Conservation (phyloP, 35 echinoderm and acorn worm genomes). For the Ophiothrix spiculata region DNA sequence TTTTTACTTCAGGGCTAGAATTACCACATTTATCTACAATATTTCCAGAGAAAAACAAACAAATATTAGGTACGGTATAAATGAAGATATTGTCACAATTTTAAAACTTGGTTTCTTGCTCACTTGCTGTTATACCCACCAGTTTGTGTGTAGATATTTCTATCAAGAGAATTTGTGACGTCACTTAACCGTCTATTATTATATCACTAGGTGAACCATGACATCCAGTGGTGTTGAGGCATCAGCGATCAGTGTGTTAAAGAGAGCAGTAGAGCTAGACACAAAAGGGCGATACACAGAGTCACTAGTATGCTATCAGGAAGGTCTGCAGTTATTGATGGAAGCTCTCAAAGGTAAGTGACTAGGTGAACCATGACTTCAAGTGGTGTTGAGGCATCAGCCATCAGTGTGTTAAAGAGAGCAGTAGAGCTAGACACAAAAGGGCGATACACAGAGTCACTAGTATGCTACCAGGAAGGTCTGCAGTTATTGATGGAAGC, state of each 20-base stretch:
- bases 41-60: too few relatives aligned
- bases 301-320: conserved; percentile 80
- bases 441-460: conserved; percentile 56
- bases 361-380: too few relatives aligned
- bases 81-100: too few relatives aligned
- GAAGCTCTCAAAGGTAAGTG: conserved; percentile 84
- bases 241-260: conserved; percentile 70
- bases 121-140: too few relatives aligned
- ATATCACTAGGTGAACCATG: too few relatives aligned
- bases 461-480: conserved; percentile 93
- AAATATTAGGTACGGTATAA: too few relatives aligned
- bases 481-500: conserved; percentile 86
- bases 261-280: conserved; percentile 84
- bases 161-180: too few relatives aligned
- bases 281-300: conserved; percentile 60
- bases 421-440: conserved; percentile 82
- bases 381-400: conserved; percentile 70
- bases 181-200: too few relatives aligned
- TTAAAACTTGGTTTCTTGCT: too few relatives aligned
- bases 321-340: conserved; percentile 89
- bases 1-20: too few relatives aligned
- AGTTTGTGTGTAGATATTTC: too few relatives aligned
- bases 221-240: conserved; percentile 62
- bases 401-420: conserved; percentile 66
- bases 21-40: too few relatives aligned